Evolutionary conservation across 2,888 invertebrate species (phyloP).

Genomic region (Pteria penguin): DNA sequence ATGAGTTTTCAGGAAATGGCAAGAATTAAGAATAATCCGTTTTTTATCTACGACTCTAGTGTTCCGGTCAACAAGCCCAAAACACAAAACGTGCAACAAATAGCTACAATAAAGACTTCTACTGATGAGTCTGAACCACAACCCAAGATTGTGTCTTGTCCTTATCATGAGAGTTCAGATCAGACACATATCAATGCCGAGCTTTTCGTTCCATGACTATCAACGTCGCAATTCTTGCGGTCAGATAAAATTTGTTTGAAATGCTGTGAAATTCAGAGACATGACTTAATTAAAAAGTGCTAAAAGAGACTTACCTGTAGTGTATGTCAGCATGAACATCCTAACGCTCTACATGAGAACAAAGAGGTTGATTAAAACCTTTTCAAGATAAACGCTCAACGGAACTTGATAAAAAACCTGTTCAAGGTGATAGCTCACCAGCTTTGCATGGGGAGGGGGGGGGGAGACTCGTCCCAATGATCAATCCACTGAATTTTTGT

Average conservation of each 20-base stretch:
- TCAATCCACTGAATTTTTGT: no score
- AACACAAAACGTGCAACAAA: background rate
- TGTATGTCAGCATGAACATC: background rate
- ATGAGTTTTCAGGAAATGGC: background rate
- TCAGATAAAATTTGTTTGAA: background rate
- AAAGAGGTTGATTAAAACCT: background rate
- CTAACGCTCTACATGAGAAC: background rate
- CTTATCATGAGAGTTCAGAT: background rate
- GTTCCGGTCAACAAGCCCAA: background rate
- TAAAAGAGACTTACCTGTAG: background rate
- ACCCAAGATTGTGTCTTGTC: background rate
- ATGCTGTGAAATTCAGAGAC: background rate
- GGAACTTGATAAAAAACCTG: background rate
- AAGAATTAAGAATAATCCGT: background rate
- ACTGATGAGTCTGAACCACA: background rate
- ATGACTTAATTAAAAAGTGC: background rate
- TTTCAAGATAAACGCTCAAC: no score
- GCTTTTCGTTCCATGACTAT: background rate
- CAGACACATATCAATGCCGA: background rate
- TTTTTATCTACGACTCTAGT: background rate
- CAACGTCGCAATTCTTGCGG: background rate
- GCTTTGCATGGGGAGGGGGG: no score
- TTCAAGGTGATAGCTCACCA: no score
- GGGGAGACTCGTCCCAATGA: no score
- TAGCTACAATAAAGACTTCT: background rate